Conservation (phyloP, 2,888 invertebrate genomes). For the Heliconius erato region DNA sequence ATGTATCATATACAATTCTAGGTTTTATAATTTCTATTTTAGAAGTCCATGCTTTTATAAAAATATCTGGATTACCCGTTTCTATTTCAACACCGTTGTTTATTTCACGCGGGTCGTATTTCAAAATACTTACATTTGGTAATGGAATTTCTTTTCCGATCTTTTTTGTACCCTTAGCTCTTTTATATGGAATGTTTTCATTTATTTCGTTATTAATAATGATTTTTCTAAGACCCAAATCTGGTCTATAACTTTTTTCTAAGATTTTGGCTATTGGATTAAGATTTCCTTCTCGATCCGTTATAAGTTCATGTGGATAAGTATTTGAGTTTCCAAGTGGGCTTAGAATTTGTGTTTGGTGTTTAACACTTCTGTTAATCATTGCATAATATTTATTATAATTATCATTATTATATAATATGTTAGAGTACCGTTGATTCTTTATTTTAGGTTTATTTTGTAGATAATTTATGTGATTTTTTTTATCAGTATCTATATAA, state of each 20-base stretch:
- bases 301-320: background rate
- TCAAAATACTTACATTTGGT: conserved; percentile 20
- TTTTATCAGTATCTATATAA: background rate
- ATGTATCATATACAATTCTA: conserved; percentile 40
- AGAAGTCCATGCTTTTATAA: conserved; percentile 45
- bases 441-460: background rate
- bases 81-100: conserved; percentile 26
- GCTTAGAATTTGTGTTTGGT: background rate
- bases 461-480: background rate
- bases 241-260: background rate
- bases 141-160: background rate
- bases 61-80: conserved; percentile 46
- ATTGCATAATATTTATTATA: background rate
- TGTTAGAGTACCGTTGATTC: background rate
- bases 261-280: background rate
- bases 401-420: background rate
- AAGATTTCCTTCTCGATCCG: background rate
- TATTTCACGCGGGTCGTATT: conserved; percentile 32
- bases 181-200: background rate
- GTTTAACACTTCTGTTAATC: background rate
- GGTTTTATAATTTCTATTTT: conserved; percentile 43
- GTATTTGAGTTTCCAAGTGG: background rate
- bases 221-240: background rate
- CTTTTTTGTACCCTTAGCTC: background rate
- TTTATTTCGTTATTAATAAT: background rate